Evolutionary conservation across 2,113 vertebrate species (phyloP), one percentile per base, ranked within the genome.

Genomic region (Megalops atlanticus): DNA sequence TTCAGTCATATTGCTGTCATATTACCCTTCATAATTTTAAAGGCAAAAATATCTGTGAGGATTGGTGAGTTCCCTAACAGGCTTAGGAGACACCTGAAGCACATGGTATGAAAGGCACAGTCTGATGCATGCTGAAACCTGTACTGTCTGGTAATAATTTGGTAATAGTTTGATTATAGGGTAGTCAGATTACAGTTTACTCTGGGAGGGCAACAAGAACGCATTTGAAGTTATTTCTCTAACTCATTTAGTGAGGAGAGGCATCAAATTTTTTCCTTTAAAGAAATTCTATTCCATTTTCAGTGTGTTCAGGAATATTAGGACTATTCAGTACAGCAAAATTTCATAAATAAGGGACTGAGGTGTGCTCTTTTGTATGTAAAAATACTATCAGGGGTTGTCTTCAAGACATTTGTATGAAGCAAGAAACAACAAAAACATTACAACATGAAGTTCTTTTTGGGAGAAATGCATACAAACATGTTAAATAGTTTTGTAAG

Each of bases 321-420:
- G n/a, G 58, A 24, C 58, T 64, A 24, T 24, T 74, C 21, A 58
- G 54, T 54, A 78, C 24, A 31, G 33, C 33, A 68, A 58, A 38
- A 35, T 64, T 27, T 76, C 40, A 54, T 6, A 38, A 52, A 52
- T 38, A 21, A 33, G 21, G 35, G 76, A 24, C 10, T 52, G 45
- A 2, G 14, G 49, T 33, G 31, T 76, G 45, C 52, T 52, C 6
- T 73, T 81, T 81, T 58, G 3, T 41, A 78, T 33, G 31, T 68
- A 36, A 45, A 70, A 76, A 81, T 54, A 43, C 80, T 81, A 69
- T 76, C 80, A 68, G 80, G 74, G 72, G 40, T 79, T 74, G 71
- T 82, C 76, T 79, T 79, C 27, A 31, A 35, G n/a, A 43, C 47
- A 38, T 58, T 76, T 81, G 40, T 68, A 18, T 33, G 31, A 47